Percentiles rank a stretch among this genome's conserved stretches.
Conservation (phyloP, 2,113 vertebrate genomes). For the Mohoua ochrocephala region DNA sequence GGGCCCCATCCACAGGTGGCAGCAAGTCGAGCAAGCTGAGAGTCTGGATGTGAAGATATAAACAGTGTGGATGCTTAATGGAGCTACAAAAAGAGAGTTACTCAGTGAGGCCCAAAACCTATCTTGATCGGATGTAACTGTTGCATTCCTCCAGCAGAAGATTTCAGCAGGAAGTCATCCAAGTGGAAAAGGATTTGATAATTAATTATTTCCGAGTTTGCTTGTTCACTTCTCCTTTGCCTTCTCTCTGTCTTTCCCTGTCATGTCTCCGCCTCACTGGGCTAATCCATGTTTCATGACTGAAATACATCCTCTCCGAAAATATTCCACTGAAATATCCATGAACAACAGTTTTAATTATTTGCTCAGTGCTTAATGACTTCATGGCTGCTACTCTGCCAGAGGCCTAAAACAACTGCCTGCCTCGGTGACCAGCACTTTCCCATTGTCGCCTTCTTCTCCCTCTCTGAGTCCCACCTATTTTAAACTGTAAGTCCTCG, state of each 20-base stretch:
- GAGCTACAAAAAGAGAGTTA: not conserved
- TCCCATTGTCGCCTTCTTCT: not conserved
- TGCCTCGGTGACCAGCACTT: not conserved
- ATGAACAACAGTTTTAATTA: slow-evolving; percentile 6
- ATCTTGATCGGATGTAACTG: not conserved
- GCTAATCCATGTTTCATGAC: not conserved
- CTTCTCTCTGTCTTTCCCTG: not conserved
- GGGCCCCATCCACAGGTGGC: not conserved
- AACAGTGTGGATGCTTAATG: not conserved
- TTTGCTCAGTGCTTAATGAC: not conserved
- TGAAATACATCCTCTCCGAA: not conserved
- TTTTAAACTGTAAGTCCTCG: not conserved
- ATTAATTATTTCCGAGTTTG: not conserved
- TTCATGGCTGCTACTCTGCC: not conserved
- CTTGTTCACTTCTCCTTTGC: not conserved
- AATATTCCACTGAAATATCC: slow-evolving; percentile 7
- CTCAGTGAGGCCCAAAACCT: not conserved
- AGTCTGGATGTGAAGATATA: not conserved
- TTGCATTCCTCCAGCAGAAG: not conserved
- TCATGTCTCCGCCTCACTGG: not conserved
- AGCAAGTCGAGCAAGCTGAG: not conserved
- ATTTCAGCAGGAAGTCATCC: not conserved
- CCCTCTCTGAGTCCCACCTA: not conserved
- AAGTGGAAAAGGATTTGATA: not conserved
- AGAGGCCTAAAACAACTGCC: not conserved